phyloP scores from a whole-genome alignment of 1,140 invertebrate species.

The Platorchestia sp. region DNA sequence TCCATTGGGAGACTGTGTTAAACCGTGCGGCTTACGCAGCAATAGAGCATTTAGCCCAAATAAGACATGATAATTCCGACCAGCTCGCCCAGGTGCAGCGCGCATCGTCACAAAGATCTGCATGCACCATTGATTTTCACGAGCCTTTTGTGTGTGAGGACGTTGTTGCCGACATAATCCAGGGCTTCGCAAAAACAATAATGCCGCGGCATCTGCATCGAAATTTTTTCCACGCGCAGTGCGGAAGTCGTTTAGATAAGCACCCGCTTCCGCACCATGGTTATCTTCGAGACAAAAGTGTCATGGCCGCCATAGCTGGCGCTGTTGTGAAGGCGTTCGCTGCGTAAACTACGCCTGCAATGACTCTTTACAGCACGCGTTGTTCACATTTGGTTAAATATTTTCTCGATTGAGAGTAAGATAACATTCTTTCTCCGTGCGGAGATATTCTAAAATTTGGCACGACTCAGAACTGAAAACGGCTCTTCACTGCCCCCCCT shows the following conservation, averaged over 20 bases:
- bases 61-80: no score
- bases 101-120: background rate
- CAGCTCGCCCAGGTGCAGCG: background rate
- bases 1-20: no score
- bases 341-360: background rate
- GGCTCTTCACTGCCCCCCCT: no score
- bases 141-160: background rate
- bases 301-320: background rate
- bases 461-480: no score
- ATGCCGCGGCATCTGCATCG: background rate
- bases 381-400: background rate
- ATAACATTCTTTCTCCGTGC: background rate
- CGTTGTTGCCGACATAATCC: background rate
- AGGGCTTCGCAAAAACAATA: background rate
- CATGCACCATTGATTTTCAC: background rate
- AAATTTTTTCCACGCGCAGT: slow-evolving; percentile 9
- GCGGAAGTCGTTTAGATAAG: slow-evolving; percentile 17
- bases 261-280: background rate
- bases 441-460: no score
- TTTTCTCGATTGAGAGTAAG: background rate
- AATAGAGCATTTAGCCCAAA: no score
- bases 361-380: background rate
- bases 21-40: no score
- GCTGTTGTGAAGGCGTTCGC: background rate
- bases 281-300: slow-evolving; percentile 8